Percentiles rank a stretch among this genome's conserved stretches.
These are phyloP conservation scores for Mycetomoellerius zeteki DNA, from an alignment of 1,140 invertebrate species.

Conservation along the genomic window DNA sequence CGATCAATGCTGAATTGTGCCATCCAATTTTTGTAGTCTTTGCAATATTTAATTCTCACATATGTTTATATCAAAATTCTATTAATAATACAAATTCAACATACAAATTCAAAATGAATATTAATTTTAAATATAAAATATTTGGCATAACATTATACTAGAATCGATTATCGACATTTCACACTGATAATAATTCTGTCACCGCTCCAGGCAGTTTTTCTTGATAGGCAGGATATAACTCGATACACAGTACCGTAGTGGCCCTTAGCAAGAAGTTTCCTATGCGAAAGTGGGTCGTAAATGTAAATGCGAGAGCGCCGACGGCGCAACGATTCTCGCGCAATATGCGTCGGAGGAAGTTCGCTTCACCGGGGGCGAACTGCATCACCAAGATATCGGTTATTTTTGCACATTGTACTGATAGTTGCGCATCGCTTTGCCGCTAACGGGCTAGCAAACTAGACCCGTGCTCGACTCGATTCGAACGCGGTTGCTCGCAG, in stretches of 20 bases:
- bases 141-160: background rate
- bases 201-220: background rate
- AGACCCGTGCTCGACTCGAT: background rate
- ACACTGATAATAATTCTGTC: background rate
- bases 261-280: slow-evolving; percentile 18
- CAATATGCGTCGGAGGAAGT: slow-evolving; percentile 46
- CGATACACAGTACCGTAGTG: slow-evolving; percentile 31
- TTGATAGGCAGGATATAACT: background rate
- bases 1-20: too few relatives aligned
- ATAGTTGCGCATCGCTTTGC: slow-evolving; percentile 26
- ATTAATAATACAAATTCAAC: too few relatives aligned
- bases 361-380: slow-evolving; percentile 18
- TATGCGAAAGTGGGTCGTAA: slow-evolving; percentile 44
- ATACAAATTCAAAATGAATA: too few relatives aligned
- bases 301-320: slow-evolving; percentile 42
- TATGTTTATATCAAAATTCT: too few relatives aligned
- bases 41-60: too few relatives aligned
- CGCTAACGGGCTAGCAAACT: slow-evolving; percentile 12
- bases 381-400: slow-evolving; percentile 36
- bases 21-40: too few relatives aligned
- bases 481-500: background rate
- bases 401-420: slow-evolving; percentile 37
- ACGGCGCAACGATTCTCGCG: slow-evolving; percentile 18
- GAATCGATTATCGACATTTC: background rate
- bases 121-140: background rate